Base-by-base conservation (phyloP, 2,888 invertebrate genomes). In the Plemyria rubiginata region DNA sequence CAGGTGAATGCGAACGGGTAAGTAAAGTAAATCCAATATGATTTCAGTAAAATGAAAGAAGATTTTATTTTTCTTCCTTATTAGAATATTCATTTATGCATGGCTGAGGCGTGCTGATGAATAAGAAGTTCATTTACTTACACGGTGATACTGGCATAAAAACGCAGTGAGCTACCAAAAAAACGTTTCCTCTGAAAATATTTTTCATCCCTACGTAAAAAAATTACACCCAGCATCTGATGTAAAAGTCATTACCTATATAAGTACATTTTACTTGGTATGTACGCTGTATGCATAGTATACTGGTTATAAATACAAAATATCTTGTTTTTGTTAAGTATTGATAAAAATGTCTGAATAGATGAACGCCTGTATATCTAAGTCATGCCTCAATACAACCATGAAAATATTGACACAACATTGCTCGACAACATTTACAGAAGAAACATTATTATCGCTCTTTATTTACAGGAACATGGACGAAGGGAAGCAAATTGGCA, bases 391-490 rank as follows among this genome's bases (percentile, higher is more conserved):
- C 8, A 43, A 43, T 43, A 43, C 43, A 13, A 43, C 1, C 43
- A 13, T 43, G 15, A 43, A 43, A n/a, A 43, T 43, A 13, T 15
- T 15, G n/a, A 50, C 32, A 9, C 49, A 32, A 15, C 54, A 54
- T 54, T 45, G 36, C 12, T 36, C 48, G 12, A 46, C 36, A 54
- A 54, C 16, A 46, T 54, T 54, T 46, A 12, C 9, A 36, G 16
- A 13, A 16, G 12, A 41, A 56, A 49, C 29, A 29, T 13, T 32
- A 32, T 49, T 22, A 60, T 40, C n/a, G 15, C 11, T 49, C 50
- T 28, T 45, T 40, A 22, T 60, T 45, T 65, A 51, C 32, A 95
- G 96, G 96, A 9, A 94, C 96, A 0, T 98, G 97, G 97, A 95
- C 96, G 0, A 94, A 94, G 65, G 96, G 96, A 0, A 87, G 94